phyloP scores from a whole-genome alignment of 2,797 vertebrate species.

The Propithecus deckenii region DNA sequence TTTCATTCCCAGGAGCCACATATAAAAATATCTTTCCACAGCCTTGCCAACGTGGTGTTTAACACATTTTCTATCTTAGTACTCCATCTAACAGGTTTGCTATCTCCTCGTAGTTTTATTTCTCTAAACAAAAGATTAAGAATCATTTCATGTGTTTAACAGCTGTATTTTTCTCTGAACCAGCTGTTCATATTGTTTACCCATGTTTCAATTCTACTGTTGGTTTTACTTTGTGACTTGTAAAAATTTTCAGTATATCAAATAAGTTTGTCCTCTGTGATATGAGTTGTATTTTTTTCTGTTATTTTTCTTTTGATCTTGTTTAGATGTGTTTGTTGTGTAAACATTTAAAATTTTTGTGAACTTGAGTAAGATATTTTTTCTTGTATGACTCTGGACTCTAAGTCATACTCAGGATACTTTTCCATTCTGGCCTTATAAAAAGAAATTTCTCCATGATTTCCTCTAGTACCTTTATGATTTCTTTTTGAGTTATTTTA shows the following conservation, averaged over 20 bases:
- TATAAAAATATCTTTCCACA: neutral
- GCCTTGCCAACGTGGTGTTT: neutral
- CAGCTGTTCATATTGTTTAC: neutral
- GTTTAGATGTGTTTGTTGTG: neutral
- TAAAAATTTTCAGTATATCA: neutral
- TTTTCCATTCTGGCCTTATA: neutral
- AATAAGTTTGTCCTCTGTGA: neutral
- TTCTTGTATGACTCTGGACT: neutral
- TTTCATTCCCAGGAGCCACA: neutral
- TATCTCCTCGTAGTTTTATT: neutral
- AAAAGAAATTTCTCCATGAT: neutral
- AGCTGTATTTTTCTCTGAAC: conserved; percentile 11
- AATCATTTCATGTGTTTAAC: neutral
- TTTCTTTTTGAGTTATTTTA: conserved; percentile 21
- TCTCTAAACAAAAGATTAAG: neutral
- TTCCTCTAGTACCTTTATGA: neutral
- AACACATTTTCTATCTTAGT: neutral
- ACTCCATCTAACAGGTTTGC: neutral
- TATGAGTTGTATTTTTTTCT: neutral
- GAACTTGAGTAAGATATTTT: neutral
- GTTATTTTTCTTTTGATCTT: neutral
- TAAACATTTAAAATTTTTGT: neutral
- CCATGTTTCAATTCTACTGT: neutral
- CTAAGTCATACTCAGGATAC: neutral
- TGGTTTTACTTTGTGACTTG: neutral